Conservation (phyloP, 2,888 invertebrate genomes). For the Orthosia gothica region DNA sequence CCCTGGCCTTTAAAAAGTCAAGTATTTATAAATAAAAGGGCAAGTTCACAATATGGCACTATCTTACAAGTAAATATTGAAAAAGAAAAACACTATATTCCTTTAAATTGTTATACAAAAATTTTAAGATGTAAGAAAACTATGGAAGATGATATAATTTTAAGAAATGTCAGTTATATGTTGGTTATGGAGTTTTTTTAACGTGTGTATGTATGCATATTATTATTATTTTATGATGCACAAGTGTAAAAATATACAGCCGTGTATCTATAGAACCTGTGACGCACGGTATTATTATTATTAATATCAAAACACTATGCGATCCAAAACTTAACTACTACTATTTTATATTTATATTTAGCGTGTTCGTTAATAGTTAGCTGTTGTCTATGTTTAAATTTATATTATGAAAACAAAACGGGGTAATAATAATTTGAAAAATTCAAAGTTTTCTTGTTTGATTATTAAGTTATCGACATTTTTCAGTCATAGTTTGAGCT, state of each 20-base stretch:
- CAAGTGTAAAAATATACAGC: conserved; percentile 70
- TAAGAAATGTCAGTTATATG: conserved; percentile 27
- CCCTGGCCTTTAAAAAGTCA: not conserved
- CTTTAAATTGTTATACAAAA: conserved; percentile 52
- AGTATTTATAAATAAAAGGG: conserved; percentile 17
- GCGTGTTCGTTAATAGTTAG: conserved; percentile 27
- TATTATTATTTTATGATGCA: conserved; percentile 53
- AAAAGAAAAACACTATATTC: conserved; percentile 40
- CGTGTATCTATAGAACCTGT: conserved; percentile 58
- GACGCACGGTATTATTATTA: conserved; percentile 58
- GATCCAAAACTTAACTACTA: conserved; percentile 65
- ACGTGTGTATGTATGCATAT: conserved; percentile 40
- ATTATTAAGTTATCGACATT: not conserved
- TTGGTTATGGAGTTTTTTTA: conserved; percentile 14
- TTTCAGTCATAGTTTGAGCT: conserved; percentile 1
- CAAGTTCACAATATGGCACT: conserved; percentile 54
- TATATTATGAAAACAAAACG: not conserved
- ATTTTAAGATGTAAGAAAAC: conserved; percentile 45
- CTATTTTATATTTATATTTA: conserved; percentile 51
- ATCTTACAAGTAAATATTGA: conserved; percentile 40
- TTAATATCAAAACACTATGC: conserved; percentile 70
- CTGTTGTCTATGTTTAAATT: not conserved
- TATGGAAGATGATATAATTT: conserved; percentile 52
- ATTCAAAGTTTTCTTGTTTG: not conserved
- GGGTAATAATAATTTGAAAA: not conserved